These are phyloP conservation scores for Lamellibrachia luymesi DNA, from an alignment of 1,140 invertebrate genomes.

Conservation along the genomic window DNA sequence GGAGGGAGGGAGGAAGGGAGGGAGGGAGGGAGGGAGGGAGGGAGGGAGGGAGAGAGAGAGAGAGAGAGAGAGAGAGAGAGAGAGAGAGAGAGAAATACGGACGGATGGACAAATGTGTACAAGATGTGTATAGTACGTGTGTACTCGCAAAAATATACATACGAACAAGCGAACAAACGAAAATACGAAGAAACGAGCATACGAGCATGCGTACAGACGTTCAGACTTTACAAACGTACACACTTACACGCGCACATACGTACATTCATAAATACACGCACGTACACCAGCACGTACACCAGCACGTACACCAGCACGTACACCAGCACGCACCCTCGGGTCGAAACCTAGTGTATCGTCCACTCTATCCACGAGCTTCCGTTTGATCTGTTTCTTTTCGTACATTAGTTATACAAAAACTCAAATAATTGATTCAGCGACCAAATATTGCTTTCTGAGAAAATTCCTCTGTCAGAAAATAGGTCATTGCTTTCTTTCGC, in stretches of 20 bases:
- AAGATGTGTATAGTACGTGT: background rate
- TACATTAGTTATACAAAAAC: background rate
- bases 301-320: no score
- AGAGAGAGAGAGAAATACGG: background rate
- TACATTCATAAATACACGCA: background rate
- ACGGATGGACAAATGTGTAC: background rate
- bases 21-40: no score
- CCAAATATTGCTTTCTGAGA: background rate
- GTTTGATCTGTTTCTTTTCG: background rate
- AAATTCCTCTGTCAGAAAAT: background rate
- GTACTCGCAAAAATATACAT: background rate
- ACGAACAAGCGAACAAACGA: background rate
- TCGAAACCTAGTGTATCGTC: background rate
- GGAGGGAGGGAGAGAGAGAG: no score
- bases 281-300: no score
- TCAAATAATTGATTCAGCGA: background rate
- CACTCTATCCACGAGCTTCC: background rate
- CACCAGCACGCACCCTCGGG: no score
- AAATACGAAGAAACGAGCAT: background rate
- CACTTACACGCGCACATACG: background rate
- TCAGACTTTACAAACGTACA: background rate
- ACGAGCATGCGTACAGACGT: background rate
- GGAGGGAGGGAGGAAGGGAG: background rate
- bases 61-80: no score
- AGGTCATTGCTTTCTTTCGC: background rate